A percentile compares a stretch with the other conserved stretches of the same genome.
Evolutionary conservation across 2,888 invertebrate species (phyloP).

Genomic region (Lithosia quadra): DNA sequence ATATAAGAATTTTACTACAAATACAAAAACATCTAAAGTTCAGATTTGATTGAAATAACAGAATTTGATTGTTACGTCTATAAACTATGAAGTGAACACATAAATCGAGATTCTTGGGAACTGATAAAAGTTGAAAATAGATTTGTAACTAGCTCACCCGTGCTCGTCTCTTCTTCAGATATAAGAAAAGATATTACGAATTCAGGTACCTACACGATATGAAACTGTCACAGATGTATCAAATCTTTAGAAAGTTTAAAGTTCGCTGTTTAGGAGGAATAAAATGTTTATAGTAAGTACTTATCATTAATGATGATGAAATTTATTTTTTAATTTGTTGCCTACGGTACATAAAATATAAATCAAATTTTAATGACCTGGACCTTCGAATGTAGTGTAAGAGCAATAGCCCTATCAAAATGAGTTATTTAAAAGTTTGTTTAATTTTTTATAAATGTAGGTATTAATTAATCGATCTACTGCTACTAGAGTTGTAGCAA

Average conservation of each 20-base stretch:
- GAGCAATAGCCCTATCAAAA: no score
- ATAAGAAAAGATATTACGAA: conserved; percentile 19
- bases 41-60: conserved; percentile 36
- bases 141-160: conserved; percentile 55
- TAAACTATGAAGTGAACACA: conserved; percentile 53
- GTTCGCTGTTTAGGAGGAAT: not conserved
- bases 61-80: conserved; percentile 52
- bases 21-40: conserved; percentile 36
- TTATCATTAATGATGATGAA: no score
- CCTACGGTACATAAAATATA: no score
- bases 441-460: no score
- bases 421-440: no score
- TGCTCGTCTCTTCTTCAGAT: conserved; percentile 16
- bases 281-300: no score
- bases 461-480: no score
- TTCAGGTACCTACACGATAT: conserved; percentile 21
- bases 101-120: conserved; percentile 55
- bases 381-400: no score
- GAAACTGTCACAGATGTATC: conserved; percentile 9
- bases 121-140: conserved; percentile 63
- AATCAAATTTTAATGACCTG: no score
- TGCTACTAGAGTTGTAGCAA: no score
- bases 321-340: no score
- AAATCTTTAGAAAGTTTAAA: not conserved
- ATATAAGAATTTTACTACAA: not conserved